These are phyloP conservation scores for Hyles lineata DNA, from an alignment of 2,888 invertebrate species.

Conservation along the genomic window DNA sequence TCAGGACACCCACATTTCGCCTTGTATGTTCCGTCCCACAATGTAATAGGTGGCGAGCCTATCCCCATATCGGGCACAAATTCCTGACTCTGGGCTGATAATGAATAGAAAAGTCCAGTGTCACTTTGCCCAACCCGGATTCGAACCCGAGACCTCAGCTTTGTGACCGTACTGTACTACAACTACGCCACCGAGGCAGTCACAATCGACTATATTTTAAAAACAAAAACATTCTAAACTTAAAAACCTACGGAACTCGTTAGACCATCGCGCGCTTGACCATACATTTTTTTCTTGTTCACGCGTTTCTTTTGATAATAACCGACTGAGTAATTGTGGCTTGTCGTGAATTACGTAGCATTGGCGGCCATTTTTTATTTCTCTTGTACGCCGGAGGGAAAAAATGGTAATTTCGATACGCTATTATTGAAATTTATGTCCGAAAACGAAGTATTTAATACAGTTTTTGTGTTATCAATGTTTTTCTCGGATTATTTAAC, in stretches of 20 bases:
- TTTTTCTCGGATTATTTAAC: neutral
- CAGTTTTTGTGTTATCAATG: conserved; percentile 3
- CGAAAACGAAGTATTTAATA: conserved; percentile 18
- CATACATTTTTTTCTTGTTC: conserved; percentile 35
- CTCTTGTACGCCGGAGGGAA: conserved; percentile 1
- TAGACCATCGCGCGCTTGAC: conserved; percentile 37
- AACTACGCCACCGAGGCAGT: too few species aligned
- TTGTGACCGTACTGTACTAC: too few species aligned
- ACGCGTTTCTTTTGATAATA: conserved; percentile 38
- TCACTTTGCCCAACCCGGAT: too few species aligned
- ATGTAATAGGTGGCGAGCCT: too few species aligned
- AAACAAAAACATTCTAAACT: neutral
- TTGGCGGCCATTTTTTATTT: conserved; percentile 31
- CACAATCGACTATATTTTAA: too few species aligned
- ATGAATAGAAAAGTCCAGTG: too few species aligned
- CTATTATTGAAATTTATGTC: conserved; percentile 27
- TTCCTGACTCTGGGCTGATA: too few species aligned
- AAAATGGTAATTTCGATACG: conserved; percentile 27
- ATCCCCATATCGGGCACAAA: too few species aligned
- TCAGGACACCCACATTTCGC: too few species aligned
- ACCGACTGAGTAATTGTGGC: conserved; percentile 39
- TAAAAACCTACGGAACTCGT: conserved; percentile 10
- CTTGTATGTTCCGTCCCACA: too few species aligned
- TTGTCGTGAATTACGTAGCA: conserved; percentile 39
- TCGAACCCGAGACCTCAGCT: too few species aligned